A percentile compares a stretch with the other conserved stretches of the same genome.
These are phyloP conservation scores for Harpalus rubripes DNA, from an alignment of 2,888 invertebrate species.

Conservation along the genomic window DNA sequence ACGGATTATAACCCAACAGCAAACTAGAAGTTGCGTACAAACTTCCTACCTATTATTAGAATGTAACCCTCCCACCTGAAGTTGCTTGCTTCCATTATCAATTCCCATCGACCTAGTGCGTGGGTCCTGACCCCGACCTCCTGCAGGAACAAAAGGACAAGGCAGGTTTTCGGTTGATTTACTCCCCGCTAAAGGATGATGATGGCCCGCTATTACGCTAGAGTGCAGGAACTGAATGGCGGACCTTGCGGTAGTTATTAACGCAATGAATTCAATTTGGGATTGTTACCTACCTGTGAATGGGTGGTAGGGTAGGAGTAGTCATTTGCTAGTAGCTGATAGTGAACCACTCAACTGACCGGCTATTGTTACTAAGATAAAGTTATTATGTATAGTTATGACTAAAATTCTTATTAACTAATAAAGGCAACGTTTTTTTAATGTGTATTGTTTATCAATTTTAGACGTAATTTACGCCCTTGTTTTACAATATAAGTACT, in stretches of 20 bases:
- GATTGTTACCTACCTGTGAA: constrained; percentile 7
- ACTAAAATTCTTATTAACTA: no score
- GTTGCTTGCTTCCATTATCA: constrained; percentile 26
- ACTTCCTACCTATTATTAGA: neutral
- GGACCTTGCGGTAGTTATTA: constrained; percentile 42
- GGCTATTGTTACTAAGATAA: neutral
- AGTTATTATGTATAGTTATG: no score
- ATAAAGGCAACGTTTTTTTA: no score
- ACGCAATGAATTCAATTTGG: constrained; percentile 39
- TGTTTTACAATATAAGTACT: no score
- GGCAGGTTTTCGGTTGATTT: constrained; percentile 41
- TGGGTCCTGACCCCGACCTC: constrained; percentile 27
- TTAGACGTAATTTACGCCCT: no score
- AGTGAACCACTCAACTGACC: neutral
- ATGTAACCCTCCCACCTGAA: neutral
- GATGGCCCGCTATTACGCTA: constrained; percentile 29
- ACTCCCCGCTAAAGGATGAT: constrained; percentile 35
- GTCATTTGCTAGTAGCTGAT: no score
- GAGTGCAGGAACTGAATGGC: constrained; percentile 3
- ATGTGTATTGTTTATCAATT: no score
- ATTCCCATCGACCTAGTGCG: constrained; percentile 42
- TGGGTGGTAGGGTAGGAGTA: neutral
- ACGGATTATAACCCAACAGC: neutral
- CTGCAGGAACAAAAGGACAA: constrained; percentile 42
- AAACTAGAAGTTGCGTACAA: neutral